Evolutionary conservation across 2,113 vertebrate genomes (phyloP).

Genomic region (Redunca redunca): DNA sequence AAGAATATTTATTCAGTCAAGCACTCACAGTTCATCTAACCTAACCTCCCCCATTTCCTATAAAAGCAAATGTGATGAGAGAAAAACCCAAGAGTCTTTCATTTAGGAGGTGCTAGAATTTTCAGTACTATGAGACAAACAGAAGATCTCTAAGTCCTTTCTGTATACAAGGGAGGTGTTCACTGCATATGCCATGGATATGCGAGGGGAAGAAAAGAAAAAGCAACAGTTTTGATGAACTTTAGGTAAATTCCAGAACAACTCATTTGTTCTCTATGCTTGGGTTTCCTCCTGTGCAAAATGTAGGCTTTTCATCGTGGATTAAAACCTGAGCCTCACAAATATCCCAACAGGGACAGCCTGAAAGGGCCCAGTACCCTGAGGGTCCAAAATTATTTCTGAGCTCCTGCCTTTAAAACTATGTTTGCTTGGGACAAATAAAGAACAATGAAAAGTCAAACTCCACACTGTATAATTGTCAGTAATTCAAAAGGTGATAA

Average conservation of each 20-base stretch:
- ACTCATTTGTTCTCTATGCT: neutral
- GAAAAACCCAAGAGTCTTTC: neutral
- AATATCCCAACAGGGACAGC: neutral
- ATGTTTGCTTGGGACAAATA: neutral
- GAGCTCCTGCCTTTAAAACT: neutral
- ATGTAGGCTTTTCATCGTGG: neutral
- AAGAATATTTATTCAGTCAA: neutral
- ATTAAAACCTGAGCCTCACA: neutral
- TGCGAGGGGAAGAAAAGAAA: neutral
- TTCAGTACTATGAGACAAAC: neutral
- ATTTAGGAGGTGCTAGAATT: neutral
- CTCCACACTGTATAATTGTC: neutral
- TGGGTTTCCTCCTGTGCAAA: neutral
- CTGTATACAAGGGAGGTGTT: neutral
- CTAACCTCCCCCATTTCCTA: neutral
- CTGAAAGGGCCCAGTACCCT: neutral
- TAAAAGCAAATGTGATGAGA: neutral
- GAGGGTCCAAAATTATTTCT: neutral
- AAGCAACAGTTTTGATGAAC: neutral
- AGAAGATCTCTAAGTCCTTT: neutral
- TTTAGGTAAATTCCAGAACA: neutral
- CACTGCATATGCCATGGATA: neutral
- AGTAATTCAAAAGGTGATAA: neutral
- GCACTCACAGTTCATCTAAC: neutral
- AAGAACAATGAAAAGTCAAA: neutral